phyloP scores from a whole-genome alignment of 64 coral and sea anemone species.

The Platygyra sinensis region DNA sequence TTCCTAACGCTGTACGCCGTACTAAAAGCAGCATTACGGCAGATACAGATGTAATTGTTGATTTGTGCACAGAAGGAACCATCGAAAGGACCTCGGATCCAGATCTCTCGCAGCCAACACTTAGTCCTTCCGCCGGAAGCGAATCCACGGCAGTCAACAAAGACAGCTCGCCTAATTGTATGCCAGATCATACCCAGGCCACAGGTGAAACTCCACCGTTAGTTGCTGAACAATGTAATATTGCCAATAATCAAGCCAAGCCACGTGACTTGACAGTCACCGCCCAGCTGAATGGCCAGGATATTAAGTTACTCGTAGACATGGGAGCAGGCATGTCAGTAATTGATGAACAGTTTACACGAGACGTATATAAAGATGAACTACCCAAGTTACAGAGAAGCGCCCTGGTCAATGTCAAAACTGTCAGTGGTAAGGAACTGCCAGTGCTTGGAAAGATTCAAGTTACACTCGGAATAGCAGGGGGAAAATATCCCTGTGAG shows the following conservation, averaged over 20 bases:
- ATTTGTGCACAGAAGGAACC: too few species aligned
- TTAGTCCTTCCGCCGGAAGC: too few species aligned
- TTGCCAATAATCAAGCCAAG: background rate
- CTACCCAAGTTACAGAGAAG: background rate
- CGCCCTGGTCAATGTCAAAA: background rate
- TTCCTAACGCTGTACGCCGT: too few species aligned
- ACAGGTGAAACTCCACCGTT: too few species aligned
- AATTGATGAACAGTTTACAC: background rate
- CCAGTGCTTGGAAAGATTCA: background rate
- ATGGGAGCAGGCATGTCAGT: background rate
- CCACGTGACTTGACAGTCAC: background rate
- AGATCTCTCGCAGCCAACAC: too few species aligned
- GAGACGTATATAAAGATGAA: background rate
- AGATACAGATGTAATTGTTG: too few species aligned
- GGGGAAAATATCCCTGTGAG: constrained; percentile 27
- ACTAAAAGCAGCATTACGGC: too few species aligned
- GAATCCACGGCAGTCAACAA: too few species aligned
- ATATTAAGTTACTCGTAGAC: background rate
- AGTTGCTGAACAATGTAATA: too few species aligned
- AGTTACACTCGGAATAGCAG: background rate
- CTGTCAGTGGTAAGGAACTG: background rate
- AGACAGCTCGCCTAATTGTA: too few species aligned
- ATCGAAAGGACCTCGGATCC: too few species aligned
- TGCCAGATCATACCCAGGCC: too few species aligned
- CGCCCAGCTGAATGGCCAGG: background rate